Evolutionary conservation across 23 tunicate genomes (phyloP), one percentile per base, ranked within the genome.

Genomic region (Corella eumyota): DNA sequence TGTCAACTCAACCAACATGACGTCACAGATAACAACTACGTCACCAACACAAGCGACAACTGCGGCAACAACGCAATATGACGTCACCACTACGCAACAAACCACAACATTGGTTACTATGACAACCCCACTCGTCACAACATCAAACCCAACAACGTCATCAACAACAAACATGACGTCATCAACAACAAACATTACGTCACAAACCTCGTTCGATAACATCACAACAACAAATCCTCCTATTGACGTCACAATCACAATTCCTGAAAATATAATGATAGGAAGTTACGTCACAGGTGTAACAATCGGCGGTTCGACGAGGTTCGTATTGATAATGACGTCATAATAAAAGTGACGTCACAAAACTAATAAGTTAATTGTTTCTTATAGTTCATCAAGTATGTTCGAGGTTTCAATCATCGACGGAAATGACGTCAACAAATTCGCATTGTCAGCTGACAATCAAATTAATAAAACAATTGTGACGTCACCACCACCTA

Each of bases 271-370:
- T 31, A 22, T 48, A 4, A 34, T 32, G 13, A 21, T 29, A 23
- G 72, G 58, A 51, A 66, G 72, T 52, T 66, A 31, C 60, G 34
- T 66, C 27, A 29, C 60, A 51, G 34, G 60, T 50, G 50, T 66
- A 2, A 47, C 40, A 3, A 32, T 66, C 4, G n/a, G n/a, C n/a
- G n/a, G n/a, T n/a, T n/a, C n/a, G n/a, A n/a, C n/a, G n/a, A n/a
- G n/a, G n/a, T n/a, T n/a, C n/a, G n/a, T n/a, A n/a, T n/a, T n/a
- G n/a, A n/a, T n/a, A n/a, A n/a, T n/a, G n/a, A n/a, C n/a, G n/a
- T n/a, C n/a, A 0, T 45, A 45, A n/a, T 19, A 19, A 45, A n/a
- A 19, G 50, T 0, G 0, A 19, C 19, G 19, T 45, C 50, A 45
- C n/a, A 45, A 0, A n/a, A 0, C 19, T 45, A 19, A n/a, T 45